These are phyloP conservation scores for Euzetes globulus DNA, from an alignment of 2,888 invertebrate genomes.

Conservation along the genomic window DNA sequence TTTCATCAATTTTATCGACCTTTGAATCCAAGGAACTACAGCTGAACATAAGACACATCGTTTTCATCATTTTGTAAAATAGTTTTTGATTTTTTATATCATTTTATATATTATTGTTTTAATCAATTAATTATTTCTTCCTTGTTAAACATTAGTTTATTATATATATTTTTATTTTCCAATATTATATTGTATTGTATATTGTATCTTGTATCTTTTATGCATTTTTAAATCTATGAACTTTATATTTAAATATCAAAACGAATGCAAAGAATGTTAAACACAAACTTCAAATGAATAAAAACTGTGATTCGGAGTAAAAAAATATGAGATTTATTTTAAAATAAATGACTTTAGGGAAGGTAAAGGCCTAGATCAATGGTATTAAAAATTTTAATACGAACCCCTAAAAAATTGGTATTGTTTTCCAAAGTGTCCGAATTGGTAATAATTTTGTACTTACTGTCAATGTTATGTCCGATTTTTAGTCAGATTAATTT, in stretches of 20 bases:
- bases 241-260: neutral
- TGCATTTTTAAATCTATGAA: neutral
- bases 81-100: neutral
- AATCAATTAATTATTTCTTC: neutral
- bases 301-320: no score
- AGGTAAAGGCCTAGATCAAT: no score
- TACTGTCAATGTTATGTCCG: no score
- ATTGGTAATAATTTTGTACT: no score
- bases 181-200: neutral
- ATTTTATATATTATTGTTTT: neutral
- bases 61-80: neutral
- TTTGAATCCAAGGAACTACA: slow-evolving; percentile 4
- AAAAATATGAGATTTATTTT: no score
- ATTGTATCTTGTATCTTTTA: no score
- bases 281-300: no score
- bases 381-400: no score
- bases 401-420: no score
- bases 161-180: neutral
- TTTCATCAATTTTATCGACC: neutral
- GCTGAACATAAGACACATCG: neutral
- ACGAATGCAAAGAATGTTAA: neutral
- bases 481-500: no score
- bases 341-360: no score
- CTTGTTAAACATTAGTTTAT: neutral
- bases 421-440: no score